Evolutionary conservation across 1,140 invertebrate genomes (phyloP).

Genomic region (Mesaphorura yosii): DNA sequence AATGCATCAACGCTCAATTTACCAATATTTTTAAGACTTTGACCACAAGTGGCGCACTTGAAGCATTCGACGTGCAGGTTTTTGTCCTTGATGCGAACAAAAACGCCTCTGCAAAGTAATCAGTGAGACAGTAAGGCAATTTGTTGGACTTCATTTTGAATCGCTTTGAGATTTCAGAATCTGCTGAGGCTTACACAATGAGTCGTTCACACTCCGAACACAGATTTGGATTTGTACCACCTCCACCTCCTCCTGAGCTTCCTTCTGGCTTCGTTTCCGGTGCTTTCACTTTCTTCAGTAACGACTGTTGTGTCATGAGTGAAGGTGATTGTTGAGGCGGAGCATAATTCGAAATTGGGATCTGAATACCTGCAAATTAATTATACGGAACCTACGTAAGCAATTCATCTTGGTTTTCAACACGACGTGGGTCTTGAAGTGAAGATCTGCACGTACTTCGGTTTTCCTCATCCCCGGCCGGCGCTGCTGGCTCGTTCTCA

Average conservation of each 20-base stretch:
- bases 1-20: slow-evolving; percentile 20
- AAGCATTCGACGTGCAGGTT: slow-evolving; percentile 94
- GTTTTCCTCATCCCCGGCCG: not conserved
- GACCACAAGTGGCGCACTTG: slow-evolving; percentile 88
- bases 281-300: slow-evolving; percentile 43
- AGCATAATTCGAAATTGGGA: not conserved
- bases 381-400: too few species aligned
- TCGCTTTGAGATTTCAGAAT: too few species aligned
- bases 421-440: too few species aligned
- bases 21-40: slow-evolving; percentile 85
- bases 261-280: slow-evolving; percentile 49
- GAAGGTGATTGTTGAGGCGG: slow-evolving; percentile 9
- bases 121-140: not conserved
- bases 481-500: slow-evolving; percentile 51
- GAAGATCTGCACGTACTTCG: too few species aligned
- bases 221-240: slow-evolving; percentile 65
- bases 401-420: too few species aligned
- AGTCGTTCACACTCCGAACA: slow-evolving; percentile 84
- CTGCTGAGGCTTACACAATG: slow-evolving; percentile 68
- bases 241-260: too few species aligned
- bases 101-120: slow-evolving; percentile 64
- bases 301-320: slow-evolving; percentile 1
- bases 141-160: not conserved
- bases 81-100: slow-evolving; percentile 90
- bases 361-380: slow-evolving; percentile 7